Evolutionary conservation across 1,140 invertebrate genomes (phyloP).

Genomic region (Nilaparvata lugens): DNA sequence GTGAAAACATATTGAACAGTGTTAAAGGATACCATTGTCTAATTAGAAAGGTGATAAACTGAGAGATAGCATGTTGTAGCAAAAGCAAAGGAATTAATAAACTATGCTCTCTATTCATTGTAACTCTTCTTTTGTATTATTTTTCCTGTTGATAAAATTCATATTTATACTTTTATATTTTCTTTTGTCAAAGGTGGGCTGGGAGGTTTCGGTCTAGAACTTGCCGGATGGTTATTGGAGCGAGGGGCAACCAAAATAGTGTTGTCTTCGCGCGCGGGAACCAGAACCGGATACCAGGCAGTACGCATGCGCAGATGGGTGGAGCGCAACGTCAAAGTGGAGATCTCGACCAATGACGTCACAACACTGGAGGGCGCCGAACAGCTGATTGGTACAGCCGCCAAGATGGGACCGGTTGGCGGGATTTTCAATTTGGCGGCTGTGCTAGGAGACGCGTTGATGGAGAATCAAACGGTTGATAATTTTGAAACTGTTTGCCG

Average conservation of each 20-base stretch:
- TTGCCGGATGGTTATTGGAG: conserved; percentile 79
- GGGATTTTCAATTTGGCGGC: conserved; percentile 93
- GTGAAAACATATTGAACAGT: no score
- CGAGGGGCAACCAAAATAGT: conserved; percentile 77
- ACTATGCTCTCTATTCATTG: no score
- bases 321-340: conserved; percentile 52
- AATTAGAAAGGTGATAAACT: no score
- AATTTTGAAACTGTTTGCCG: conserved; percentile 65
- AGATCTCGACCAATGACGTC: conserved; percentile 57
- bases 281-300: conserved; percentile 81
- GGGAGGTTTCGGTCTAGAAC: conserved; percentile 90
- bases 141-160: no score
- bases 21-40: no score
- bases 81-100: no score
- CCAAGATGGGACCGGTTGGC: conserved; percentile 68
- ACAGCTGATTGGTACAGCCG: conserved; percentile 57
- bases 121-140: no score
- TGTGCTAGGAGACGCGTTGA: conserved; percentile 72
- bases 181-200: no score
- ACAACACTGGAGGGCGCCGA: conserved; percentile 56
- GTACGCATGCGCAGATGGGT: conserved; percentile 67
- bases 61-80: no score
- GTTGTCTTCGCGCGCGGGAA: conserved; percentile 80
- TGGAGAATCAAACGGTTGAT: conserved; percentile 77
- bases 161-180: no score